Conservation (phyloP, 2,113 vertebrate genomes). For the Rhea americana region DNA sequence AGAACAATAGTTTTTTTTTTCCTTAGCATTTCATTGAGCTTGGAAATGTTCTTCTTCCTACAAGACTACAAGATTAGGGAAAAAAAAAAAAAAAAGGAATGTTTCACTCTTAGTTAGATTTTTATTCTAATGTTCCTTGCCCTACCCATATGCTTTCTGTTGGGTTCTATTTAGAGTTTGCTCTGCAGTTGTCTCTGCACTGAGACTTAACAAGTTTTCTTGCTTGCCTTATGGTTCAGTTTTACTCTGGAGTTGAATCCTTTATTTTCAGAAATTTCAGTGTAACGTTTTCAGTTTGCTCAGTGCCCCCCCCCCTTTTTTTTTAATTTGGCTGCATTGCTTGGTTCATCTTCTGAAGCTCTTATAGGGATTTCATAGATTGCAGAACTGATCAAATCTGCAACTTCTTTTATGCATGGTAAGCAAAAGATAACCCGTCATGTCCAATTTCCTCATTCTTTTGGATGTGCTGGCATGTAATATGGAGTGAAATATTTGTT, state of each 20-base stretch:
- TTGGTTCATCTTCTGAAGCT: neutral
- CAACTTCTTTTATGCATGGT: neutral
- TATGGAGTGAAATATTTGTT: neutral
- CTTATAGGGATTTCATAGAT: constrained; percentile 1
- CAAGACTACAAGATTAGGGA: neutral
- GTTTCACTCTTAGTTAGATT: constrained; percentile 42
- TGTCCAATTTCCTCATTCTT: neutral
- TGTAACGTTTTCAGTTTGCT: constrained; percentile 33
- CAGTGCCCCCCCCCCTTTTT: neutral
- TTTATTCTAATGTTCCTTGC: constrained; percentile 40
- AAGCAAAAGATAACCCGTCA: neutral
- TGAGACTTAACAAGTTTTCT: constrained; percentile 52
- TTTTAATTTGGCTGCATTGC: neutral
- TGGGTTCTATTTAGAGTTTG: constrained; percentile 59
- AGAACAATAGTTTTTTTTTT: neutral
- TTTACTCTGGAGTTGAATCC: constrained; percentile 27
- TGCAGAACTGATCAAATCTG: neutral
- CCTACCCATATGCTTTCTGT: constrained; percentile 54
- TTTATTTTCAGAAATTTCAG: constrained; percentile 49
- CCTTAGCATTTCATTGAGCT: neutral
- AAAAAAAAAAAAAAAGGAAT: constrained; percentile 3
- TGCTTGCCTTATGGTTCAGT: constrained; percentile 52
- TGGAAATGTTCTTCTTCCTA: neutral
- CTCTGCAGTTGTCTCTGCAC: constrained; percentile 56
- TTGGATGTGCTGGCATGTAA: neutral